phyloP scores from a whole-genome alignment of 2,888 invertebrate genomes.

The Morpho achilles region DNA sequence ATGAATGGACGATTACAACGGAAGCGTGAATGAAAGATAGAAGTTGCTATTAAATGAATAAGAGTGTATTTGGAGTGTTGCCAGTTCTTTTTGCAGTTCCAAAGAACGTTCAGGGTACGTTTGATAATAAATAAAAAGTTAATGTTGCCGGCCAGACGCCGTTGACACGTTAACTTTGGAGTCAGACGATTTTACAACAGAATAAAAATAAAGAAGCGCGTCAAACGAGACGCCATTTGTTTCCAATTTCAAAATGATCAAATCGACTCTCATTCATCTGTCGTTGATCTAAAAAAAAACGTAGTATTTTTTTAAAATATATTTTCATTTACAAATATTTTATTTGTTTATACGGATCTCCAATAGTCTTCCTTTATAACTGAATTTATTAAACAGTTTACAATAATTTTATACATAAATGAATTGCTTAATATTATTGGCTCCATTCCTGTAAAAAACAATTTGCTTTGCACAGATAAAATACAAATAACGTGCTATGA shows the following conservation, averaged over 20 bases:
- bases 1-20: constrained; percentile 34
- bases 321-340: no score
- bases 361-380: no score
- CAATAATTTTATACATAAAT: neutral
- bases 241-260: constrained; percentile 13
- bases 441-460: no score
- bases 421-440: no score
- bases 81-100: constrained; percentile 37
- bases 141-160: constrained; percentile 52
- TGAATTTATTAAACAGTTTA: neutral
- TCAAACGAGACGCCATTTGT: constrained; percentile 19
- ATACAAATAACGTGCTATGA: no score
- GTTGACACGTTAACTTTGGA: constrained; percentile 55
- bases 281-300: neutral
- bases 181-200: constrained; percentile 40
- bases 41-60: constrained; percentile 31
- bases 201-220: constrained; percentile 36
- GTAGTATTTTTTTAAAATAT: neutral
- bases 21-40: constrained; percentile 39
- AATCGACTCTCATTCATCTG: neutral
- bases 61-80: constrained; percentile 40
- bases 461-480: no score
- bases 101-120: constrained; percentile 42
- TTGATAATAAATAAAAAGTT: constrained; percentile 50
- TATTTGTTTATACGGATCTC: no score